Percentiles rank a stretch among this genome's conserved stretches.
Conservation (phyloP, 2,888 invertebrate genomes). For the Pseudococcus viburni region DNA sequence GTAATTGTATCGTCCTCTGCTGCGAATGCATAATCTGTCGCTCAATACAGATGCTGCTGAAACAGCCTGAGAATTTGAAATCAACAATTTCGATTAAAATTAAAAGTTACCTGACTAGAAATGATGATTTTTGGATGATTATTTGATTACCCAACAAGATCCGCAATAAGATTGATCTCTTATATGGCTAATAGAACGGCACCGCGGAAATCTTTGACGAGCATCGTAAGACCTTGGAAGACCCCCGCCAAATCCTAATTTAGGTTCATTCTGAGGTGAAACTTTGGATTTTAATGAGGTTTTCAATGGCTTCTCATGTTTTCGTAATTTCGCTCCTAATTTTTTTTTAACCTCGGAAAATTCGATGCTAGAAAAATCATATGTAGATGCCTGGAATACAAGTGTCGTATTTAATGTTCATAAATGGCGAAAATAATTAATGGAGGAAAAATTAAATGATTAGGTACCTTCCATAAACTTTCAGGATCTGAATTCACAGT, state of each 20-base stretch:
- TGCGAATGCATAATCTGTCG: slow-evolving; percentile 67
- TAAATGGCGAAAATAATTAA: too few relatives aligned
- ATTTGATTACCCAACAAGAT: slow-evolving; percentile 80
- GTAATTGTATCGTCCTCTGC: slow-evolving; percentile 50
- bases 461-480: slow-evolving; percentile 40
- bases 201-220: slow-evolving; percentile 84
- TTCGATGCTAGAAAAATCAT: not conserved
- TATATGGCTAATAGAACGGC: slow-evolving; percentile 86
- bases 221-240: slow-evolving; percentile 87
- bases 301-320: not conserved
- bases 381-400: too few relatives aligned
- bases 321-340: slow-evolving; percentile 16
- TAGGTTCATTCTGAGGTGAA: not conserved
- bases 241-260: not conserved
- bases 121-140: too few relatives aligned
- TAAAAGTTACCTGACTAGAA: too few relatives aligned
- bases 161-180: slow-evolving; percentile 92
- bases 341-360: not conserved
- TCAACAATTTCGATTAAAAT: not conserved
- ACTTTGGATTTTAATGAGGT: not conserved
- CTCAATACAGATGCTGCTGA: slow-evolving; percentile 66
- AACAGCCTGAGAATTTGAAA: slow-evolving; percentile 64
- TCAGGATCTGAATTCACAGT: not conserved
- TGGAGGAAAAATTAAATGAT: too few relatives aligned
- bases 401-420: too few relatives aligned